Evolutionary conservation across 2,888 invertebrate genomes (phyloP).

Genomic region (Phyllotreta striolata): DNA sequence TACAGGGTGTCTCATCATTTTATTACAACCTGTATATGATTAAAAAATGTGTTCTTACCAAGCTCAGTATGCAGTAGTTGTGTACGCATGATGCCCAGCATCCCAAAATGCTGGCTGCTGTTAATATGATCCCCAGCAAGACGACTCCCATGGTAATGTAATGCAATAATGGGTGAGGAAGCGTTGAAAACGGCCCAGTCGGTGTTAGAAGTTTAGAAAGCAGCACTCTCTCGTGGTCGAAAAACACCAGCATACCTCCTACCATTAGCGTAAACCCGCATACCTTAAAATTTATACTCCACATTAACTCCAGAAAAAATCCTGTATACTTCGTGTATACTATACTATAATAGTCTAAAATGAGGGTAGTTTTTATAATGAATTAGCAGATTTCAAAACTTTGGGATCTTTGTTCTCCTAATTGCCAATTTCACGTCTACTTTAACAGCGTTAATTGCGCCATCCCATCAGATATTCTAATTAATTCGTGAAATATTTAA

Average conservation of each 20-base stretch:
- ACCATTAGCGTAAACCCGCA: conserved; percentile 77
- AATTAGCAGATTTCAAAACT: too few relatives aligned
- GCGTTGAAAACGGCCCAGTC: conserved; percentile 64
- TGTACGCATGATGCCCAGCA: conserved; percentile 84
- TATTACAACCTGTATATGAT: too few relatives aligned
- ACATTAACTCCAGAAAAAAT: background rate
- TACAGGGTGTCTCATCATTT: too few relatives aligned
- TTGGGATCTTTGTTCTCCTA: too few relatives aligned
- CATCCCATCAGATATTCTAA: too few relatives aligned
- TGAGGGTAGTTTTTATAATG: too few relatives aligned
- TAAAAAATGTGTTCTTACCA: conserved; percentile 65
- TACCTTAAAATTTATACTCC: conserved; percentile 63
- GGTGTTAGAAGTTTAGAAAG: conserved; percentile 76
- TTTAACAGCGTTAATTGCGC: too few relatives aligned
- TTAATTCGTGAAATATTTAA: background rate
- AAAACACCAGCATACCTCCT: conserved; percentile 75
- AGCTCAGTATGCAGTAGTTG: conserved; percentile 75
- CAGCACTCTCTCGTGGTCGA: conserved; percentile 75
- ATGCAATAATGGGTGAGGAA: conserved; percentile 78
- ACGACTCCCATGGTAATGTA: conserved; percentile 77
- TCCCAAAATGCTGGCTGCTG: conserved; percentile 75
- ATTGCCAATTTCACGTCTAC: too few relatives aligned
- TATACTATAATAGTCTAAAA: too few relatives aligned
- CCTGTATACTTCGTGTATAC: too few relatives aligned
- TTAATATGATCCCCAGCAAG: conserved; percentile 73